Conservation (phyloP, 2,797 vertebrate genomes). For the Vespertilio murinus region DNA sequence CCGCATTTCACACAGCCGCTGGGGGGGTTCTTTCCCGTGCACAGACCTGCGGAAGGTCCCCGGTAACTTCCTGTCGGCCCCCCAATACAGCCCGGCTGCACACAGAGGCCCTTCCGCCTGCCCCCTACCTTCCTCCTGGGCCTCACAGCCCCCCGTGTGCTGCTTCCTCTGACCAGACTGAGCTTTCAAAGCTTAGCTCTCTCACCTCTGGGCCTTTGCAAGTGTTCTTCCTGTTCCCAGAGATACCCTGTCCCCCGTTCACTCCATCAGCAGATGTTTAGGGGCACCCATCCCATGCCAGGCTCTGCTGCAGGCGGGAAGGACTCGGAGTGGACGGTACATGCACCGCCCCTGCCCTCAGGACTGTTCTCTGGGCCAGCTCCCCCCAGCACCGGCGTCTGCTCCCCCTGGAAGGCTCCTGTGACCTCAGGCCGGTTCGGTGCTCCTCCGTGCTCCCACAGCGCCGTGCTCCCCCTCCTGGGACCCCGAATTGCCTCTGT, state of each 20-base stretch:
- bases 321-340: neutral
- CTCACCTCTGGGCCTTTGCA: neutral
- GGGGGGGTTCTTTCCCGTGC: neutral
- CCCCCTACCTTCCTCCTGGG: neutral
- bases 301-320: neutral
- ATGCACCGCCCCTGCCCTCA: neutral
- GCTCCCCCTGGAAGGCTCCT: conserved; percentile 16
- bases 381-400: neutral
- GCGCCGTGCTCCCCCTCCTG: neutral
- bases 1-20: neutral
- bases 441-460: neutral
- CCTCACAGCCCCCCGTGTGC: neutral
- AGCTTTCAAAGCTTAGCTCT: neutral
- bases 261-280: neutral
- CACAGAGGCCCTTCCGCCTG: neutral
- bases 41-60: neutral
- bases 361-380: neutral
- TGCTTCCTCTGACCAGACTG: neutral
- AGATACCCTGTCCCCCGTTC: neutral
- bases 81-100: neutral
- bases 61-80: neutral
- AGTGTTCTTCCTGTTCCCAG: neutral
- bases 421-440: neutral
- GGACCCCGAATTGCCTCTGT: neutral
- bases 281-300: neutral